These are phyloP conservation scores for Turnix velox DNA, from an alignment of 2,113 vertebrate species.

Conservation along the genomic window DNA sequence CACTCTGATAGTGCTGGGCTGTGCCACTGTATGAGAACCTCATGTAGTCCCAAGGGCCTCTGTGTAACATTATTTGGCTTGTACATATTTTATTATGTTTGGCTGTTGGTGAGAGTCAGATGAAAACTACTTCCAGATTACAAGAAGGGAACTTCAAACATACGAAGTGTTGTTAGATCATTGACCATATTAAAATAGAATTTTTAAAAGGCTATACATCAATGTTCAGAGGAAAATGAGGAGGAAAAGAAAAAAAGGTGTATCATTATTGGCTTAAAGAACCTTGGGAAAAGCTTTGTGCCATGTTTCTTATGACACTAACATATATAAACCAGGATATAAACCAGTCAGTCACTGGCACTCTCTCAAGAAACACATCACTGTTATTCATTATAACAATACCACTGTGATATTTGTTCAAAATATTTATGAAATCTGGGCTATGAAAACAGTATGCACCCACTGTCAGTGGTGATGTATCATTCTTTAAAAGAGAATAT, in stretches of 20 bases:
- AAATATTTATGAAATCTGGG: constrained; percentile 75
- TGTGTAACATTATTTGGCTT: constrained; percentile 53
- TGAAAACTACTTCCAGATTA: constrained; percentile 72
- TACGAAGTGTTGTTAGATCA: constrained; percentile 57
- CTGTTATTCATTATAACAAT: constrained; percentile 72
- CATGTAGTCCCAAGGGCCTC: not conserved
- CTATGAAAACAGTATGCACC: constrained; percentile 69
- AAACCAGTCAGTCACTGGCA: constrained; percentile 75
- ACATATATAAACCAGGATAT: constrained; percentile 71
- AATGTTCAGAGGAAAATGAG: constrained; percentile 21
- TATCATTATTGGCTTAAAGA: constrained; percentile 59
- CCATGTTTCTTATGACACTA: constrained; percentile 68
- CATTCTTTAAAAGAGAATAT: constrained; percentile 56
- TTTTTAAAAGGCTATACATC: constrained; percentile 45
- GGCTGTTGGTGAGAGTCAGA: constrained; percentile 61
- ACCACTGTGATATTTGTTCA: constrained; percentile 69
- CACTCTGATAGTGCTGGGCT: too few relatives aligned
- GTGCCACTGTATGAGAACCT: not conserved
- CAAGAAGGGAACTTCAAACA: constrained; percentile 56
- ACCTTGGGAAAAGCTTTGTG: constrained; percentile 67
- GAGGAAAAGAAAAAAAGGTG: not conserved
- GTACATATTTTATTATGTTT: constrained; percentile 67
- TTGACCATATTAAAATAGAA: constrained; percentile 58
- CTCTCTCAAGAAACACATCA: constrained; percentile 73
- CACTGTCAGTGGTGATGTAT: constrained; percentile 66